A percentile compares a stretch with the other conserved stretches of the same genome.
phyloP scores from a whole-genome alignment of 2,113 vertebrate genomes.

The Catharus bicknelli region DNA sequence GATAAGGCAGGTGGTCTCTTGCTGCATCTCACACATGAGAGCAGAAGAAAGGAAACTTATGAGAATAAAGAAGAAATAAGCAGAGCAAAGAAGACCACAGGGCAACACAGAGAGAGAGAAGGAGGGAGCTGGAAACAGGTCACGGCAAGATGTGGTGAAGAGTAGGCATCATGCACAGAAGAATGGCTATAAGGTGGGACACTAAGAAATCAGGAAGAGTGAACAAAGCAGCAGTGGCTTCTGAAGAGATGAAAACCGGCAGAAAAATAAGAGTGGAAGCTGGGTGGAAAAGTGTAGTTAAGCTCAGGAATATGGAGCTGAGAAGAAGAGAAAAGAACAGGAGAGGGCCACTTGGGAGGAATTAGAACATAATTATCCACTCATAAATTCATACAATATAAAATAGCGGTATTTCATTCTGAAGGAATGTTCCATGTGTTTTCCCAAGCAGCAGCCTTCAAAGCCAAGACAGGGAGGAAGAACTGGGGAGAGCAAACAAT shows the following conservation, averaged over 20 bases:
- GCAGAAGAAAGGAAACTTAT: background rate
- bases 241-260: background rate
- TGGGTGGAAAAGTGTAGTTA: background rate
- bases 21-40: background rate
- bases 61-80: background rate
- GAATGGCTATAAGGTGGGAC: background rate
- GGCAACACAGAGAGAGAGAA: background rate
- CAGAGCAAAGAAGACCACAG: background rate
- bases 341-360: background rate
- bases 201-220: background rate
- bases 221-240: background rate
- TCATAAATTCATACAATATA: background rate
- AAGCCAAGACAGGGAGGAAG: conserved; percentile 11
- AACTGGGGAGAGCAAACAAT: background rate
- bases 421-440: background rate
- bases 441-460: conserved; percentile 17
- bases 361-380: conserved; percentile 14
- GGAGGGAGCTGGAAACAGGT: background rate
- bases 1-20: background rate
- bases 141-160: background rate
- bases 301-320: background rate
- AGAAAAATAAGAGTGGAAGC: background rate
- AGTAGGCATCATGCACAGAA: fast-evolving
- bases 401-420: conserved; percentile 16
- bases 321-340: background rate